Conservation (phyloP, 2,888 invertebrate species). For the Alcis repandata region DNA sequence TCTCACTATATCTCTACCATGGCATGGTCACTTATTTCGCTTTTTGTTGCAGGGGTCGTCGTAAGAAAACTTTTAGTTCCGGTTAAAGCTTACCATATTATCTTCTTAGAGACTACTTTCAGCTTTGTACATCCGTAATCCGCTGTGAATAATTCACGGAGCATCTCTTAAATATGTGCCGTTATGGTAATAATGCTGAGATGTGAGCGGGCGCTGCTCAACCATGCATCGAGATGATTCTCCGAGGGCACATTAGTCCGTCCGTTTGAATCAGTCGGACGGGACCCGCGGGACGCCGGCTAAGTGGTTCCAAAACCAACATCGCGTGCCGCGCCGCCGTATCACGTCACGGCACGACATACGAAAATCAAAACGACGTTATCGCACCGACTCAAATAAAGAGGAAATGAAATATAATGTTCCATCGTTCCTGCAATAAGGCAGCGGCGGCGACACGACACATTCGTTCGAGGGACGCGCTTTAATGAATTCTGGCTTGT, state of each 20-base stretch:
- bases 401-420: slow-evolving; percentile 42
- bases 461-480: slow-evolving; percentile 3
- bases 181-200: slow-evolving; percentile 22
- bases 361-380: slow-evolving; percentile 42
- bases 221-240: slow-evolving; percentile 12
- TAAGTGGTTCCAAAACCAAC: slow-evolving; percentile 23
- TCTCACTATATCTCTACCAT: no score
- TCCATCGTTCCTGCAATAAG: slow-evolving; percentile 23
- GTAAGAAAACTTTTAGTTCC: background rate
- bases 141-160: slow-evolving; percentile 13
- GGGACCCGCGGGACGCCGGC: background rate
- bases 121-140: slow-evolving; percentile 10
- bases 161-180: slow-evolving; percentile 10
- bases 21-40: no score
- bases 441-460: background rate
- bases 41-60: no score
- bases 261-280: slow-evolving; percentile 26
- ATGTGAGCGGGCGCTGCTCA: slow-evolving; percentile 2
- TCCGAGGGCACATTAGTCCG: slow-evolving; percentile 28
- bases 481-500: background rate
- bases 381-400: slow-evolving; percentile 36
- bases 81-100: background rate
- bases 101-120: slow-evolving; percentile 6
- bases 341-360: slow-evolving; percentile 40
- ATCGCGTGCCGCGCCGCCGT: slow-evolving; percentile 27